These are phyloP conservation scores for Drymodes brunneopygia DNA, from an alignment of 2,113 vertebrate species.

Conservation along the genomic window DNA sequence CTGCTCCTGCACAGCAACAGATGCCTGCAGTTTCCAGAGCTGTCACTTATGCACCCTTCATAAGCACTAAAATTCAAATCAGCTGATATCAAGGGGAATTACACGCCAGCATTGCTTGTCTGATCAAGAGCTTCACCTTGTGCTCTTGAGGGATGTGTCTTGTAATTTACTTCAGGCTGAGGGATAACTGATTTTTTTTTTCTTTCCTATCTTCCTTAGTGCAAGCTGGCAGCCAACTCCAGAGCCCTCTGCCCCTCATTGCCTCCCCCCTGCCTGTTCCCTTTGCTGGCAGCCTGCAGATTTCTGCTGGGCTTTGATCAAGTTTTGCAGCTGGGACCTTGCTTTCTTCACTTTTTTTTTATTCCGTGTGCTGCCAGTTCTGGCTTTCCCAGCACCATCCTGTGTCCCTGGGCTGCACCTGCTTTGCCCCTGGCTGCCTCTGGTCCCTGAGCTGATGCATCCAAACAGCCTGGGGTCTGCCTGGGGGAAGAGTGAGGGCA, in stretches of 20 bases:
- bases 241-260: not conserved
- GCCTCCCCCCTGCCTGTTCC: not conserved
- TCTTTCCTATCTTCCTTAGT: not conserved
- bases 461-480: not conserved
- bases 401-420: not conserved
- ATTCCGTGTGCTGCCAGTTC: not conserved
- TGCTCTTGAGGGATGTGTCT: not conserved
- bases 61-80: constrained; percentile 35
- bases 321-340: not conserved
- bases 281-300: not conserved
- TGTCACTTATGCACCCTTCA: constrained; percentile 31
- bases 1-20: not conserved
- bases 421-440: not conserved
- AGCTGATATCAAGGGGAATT: constrained; percentile 26
- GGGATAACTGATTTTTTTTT: constrained; percentile 10
- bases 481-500: not conserved
- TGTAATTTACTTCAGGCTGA: constrained; percentile 48
- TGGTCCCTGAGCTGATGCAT: not conserved
- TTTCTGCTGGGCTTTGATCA: constrained; percentile 6
- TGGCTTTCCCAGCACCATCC: not conserved
- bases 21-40: not conserved
- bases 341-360: not conserved
- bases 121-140: constrained; percentile 56
- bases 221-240: not conserved
- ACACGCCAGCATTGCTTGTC: not conserved